These are phyloP conservation scores for Microcebus griseorufus DNA, from an alignment of 2,113 vertebrate species.

Conservation along the genomic window DNA sequence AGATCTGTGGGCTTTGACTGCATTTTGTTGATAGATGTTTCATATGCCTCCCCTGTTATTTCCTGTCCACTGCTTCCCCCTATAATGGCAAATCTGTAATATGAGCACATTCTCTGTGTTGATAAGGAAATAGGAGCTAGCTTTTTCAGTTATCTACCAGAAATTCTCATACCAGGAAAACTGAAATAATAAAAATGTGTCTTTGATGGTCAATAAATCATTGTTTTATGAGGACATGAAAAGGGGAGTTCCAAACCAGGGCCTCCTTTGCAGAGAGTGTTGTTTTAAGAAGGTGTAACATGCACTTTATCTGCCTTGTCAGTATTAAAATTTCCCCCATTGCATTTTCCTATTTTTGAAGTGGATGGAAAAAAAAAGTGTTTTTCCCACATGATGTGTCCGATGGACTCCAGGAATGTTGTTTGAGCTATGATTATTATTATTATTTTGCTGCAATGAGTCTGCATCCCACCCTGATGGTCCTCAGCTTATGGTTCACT, in stretches of 20 bases:
- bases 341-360: slow-evolving; percentile 51
- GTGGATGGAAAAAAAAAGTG: not conserved
- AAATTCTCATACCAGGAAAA: slow-evolving; percentile 50
- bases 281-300: slow-evolving; percentile 57
- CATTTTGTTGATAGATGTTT: not conserved
- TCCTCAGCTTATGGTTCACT: not conserved
- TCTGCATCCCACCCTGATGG: not conserved
- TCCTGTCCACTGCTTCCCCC: not conserved
- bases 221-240: slow-evolving; percentile 67
- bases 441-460: not conserved
- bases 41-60: not conserved
- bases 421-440: not conserved
- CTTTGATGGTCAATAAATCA: slow-evolving; percentile 66
- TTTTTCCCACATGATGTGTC: not conserved
- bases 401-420: not conserved
- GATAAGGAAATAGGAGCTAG: slow-evolving; percentile 53
- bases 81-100: not conserved
- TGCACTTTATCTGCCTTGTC: slow-evolving; percentile 45
- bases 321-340: not conserved
- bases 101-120: not conserved
- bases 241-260: slow-evolving; percentile 75
- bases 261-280: slow-evolving; percentile 17
- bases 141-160: slow-evolving; percentile 59
- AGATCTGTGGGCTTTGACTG: not conserved
- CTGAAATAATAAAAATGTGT: slow-evolving; percentile 72